A percentile compares a stretch with the other conserved stretches of the same genome.
phyloP scores from a whole-genome alignment of 2,888 invertebrate genomes.

The Hedychridium roseum region DNA sequence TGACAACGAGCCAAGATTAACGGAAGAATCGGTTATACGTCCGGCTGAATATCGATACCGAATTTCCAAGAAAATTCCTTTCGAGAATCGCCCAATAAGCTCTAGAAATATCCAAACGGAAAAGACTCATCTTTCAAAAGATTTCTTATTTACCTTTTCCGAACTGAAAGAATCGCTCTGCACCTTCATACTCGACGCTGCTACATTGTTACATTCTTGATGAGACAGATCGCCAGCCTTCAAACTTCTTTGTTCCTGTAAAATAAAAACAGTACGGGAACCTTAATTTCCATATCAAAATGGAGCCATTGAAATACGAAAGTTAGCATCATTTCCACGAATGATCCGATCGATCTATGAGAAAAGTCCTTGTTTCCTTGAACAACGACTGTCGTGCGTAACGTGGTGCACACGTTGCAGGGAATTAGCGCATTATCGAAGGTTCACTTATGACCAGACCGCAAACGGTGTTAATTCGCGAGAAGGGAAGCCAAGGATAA shows the following conservation, averaged over 20 bases:
- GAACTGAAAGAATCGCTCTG: constrained; percentile 87
- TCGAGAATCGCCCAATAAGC: too few species aligned
- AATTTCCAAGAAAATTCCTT: too few species aligned
- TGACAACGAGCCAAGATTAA: constrained; percentile 28
- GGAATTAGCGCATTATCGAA: constrained; percentile 32
- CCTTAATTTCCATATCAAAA: too few species aligned
- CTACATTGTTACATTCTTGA: constrained; percentile 86
- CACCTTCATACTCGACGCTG: constrained; percentile 83
- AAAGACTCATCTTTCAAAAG: too few species aligned
- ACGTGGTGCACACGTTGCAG: constrained; percentile 6
- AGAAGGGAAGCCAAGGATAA: constrained; percentile 16
- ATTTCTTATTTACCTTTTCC: constrained; percentile 68
- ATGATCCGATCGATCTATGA: too few species aligned
- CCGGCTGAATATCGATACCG: too few species aligned
- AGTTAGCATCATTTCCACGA: too few species aligned
- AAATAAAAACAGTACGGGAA: constrained; percentile 47
- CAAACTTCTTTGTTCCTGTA: constrained; percentile 83
- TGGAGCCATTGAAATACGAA: too few species aligned
- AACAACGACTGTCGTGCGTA: too few species aligned
- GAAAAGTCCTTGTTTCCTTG: too few species aligned
- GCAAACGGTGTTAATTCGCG: constrained; percentile 34
- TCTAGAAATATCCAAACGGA: too few species aligned
- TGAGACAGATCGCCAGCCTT: constrained; percentile 86
- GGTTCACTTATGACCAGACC: constrained; percentile 25
- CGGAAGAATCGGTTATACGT: too few species aligned